These are phyloP conservation scores for Drosophila mulleri DNA, from an alignment of 2,888 invertebrate species.

Conservation along the genomic window DNA sequence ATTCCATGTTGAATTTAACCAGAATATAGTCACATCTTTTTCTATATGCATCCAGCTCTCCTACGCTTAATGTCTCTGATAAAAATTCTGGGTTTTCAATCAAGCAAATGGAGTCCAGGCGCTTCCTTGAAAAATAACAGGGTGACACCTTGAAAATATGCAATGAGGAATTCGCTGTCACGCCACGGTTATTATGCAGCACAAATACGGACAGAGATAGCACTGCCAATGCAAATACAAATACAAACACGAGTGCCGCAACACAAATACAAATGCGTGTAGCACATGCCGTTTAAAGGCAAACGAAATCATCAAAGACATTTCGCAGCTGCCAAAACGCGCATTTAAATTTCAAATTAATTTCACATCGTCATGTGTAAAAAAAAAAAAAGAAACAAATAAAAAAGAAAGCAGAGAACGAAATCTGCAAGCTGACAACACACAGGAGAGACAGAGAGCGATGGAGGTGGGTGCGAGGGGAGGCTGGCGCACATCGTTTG, in stretches of 20 bases:
- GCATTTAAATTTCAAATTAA: constrained; percentile 81
- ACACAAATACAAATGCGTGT: constrained; percentile 23
- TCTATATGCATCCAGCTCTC: too few relatives aligned
- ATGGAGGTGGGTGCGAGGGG: constrained; percentile 3
- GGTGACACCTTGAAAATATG: constrained; percentile 34
- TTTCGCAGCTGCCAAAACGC: constrained; percentile 63
- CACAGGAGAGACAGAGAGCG: not conserved
- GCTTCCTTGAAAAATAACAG: not conserved
- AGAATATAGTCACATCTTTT: too few relatives aligned
- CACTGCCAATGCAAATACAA: constrained; percentile 12
- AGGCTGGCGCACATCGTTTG: constrained; percentile 30
- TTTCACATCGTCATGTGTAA: constrained; percentile 67
- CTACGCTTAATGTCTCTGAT: not conserved
- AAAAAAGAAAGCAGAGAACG: not conserved
- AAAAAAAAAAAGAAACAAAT: not conserved
- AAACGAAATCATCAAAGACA: constrained; percentile 63
- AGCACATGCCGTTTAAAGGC: constrained; percentile 51
- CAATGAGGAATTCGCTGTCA: constrained; percentile 35
- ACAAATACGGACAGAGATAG: constrained; percentile 35
- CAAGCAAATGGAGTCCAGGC: not conserved
- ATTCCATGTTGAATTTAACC: too few relatives aligned
- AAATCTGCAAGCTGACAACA: constrained; percentile 71
- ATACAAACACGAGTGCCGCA: constrained; percentile 5
- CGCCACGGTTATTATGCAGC: constrained; percentile 53
- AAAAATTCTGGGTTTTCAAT: not conserved